Evolutionary conservation across 2,888 invertebrate species (phyloP), one percentile per base, ranked within the genome.

Genomic region (Drosophila paramelanica): DNA sequence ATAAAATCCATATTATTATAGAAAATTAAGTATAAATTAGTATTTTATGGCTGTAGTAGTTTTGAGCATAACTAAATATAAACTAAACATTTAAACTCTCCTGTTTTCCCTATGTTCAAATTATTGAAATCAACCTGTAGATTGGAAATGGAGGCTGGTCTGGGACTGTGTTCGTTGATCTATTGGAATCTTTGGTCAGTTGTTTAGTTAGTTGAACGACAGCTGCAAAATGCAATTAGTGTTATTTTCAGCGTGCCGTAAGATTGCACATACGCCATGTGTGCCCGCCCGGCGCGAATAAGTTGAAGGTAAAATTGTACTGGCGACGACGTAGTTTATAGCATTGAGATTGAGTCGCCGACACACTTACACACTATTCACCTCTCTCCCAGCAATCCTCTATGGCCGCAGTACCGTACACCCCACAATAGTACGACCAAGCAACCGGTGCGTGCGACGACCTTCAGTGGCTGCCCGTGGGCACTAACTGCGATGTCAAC

Each of bases 141-240:
- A 74, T 56, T 27, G 33, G 27, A 20, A 59, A 46, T 38, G 17
- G 25, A 11, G 50, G 56, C 17, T 17, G 23, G 23, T 4, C 17
- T 50, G 39, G 41, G 5, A 41, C 38, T 42, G 38, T 23, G 17
- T 5, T 27, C 39, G 2, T 17, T 49, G 56, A 64, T 56, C 38
- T 55, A 27, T 59, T 58, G 55, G 59, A 20, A 33, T 41, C 36
- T 17, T 59, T 75, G 62, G 62, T 38, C 62, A 47, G 46, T 52
- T 46, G 53, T 46, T 45, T 17, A 53, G 64, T 71, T 71, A 69
- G 60, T 61, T 43, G 42, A 60, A 13, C 70, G 51, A 76, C 84
- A 87, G 79, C 73, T 83, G 83, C 76, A 69, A 72, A 76, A 81
- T 81, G 82, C 73, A 87, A 87, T 87, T 87, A 78, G 79, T 64